Percentiles rank a stretch among this genome's conserved stretches.
phyloP scores from a whole-genome alignment of 2,797 vertebrate species.

The Pseudochirops corinnae region DNA sequence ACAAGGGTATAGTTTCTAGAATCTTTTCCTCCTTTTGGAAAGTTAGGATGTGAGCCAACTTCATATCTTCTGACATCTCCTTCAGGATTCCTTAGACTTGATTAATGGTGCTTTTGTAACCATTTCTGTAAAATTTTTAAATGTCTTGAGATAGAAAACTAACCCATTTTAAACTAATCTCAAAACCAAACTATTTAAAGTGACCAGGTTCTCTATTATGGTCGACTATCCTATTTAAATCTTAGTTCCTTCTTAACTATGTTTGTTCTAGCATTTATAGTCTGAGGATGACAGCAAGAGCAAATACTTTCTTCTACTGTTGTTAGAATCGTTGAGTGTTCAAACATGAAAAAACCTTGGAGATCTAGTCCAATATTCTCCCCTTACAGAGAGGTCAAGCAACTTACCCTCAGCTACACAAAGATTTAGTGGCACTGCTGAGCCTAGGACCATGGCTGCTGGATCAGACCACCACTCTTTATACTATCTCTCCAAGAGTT shows the following conservation, averaged over 20 bases:
- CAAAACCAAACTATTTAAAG: neutral
- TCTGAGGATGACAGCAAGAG: neutral
- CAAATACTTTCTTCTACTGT: neutral
- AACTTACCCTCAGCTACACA: neutral
- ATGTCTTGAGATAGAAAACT: neutral
- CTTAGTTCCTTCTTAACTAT: neutral
- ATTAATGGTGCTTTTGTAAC: neutral
- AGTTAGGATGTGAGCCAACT: neutral
- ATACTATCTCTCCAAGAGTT: neutral
- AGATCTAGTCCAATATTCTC: neutral
- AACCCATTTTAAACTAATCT: neutral
- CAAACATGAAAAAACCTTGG: neutral
- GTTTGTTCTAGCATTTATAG: neutral
- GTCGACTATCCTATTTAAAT: neutral
- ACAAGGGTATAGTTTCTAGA: neutral
- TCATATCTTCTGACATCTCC: neutral
- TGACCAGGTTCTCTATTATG: neutral
- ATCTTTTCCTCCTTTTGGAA: neutral
- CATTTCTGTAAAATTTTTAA: neutral
- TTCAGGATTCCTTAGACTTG: neutral
- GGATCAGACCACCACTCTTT: neutral
- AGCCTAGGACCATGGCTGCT: neutral
- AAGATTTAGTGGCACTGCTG: neutral
- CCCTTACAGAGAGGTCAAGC: neutral
- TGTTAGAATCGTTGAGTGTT: neutral